Evolutionary conservation across 2,113 vertebrate species (phyloP).

Genomic region (Myrmophylax atrothorax): DNA sequence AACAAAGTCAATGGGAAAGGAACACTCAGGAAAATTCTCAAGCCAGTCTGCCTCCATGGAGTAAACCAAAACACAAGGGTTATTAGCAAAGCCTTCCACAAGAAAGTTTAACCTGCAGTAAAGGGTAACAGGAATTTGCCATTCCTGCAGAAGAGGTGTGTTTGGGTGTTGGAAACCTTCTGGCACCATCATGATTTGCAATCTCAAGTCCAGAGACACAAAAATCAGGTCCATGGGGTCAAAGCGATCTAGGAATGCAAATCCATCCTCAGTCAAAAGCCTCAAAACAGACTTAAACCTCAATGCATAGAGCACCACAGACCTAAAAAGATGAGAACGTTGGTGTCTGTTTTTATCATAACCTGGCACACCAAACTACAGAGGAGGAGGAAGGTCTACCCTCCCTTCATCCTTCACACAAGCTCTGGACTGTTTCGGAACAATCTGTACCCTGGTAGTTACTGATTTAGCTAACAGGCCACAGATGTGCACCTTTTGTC

Average conservation of each 20-base stretch:
- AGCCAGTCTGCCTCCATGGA: neutral
- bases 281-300: neutral
- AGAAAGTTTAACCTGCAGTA: neutral
- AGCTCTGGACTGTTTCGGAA: neutral
- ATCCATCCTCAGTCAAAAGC: neutral
- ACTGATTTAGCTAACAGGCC: rapidly evolving
- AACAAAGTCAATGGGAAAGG: neutral
- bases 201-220: neutral
- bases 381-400: neutral
- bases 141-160: neutral
- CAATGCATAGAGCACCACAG: no score
- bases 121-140: rapidly evolving
- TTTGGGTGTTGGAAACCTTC: neutral
- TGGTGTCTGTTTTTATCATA: neutral
- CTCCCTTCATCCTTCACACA: neutral
- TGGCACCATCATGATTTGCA: neutral
- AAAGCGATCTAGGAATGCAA: neutral
- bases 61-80: neutral
- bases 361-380: neutral
- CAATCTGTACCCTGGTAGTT: rapidly evolving
- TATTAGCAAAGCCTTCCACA: neutral
- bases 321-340: rapidly evolving
- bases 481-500: neutral
- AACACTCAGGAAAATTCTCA: neutral
- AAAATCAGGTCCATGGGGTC: neutral